Evolutionary conservation across 1,140 invertebrate species (phyloP).

Genomic region (Drosophila bocqueti): DNA sequence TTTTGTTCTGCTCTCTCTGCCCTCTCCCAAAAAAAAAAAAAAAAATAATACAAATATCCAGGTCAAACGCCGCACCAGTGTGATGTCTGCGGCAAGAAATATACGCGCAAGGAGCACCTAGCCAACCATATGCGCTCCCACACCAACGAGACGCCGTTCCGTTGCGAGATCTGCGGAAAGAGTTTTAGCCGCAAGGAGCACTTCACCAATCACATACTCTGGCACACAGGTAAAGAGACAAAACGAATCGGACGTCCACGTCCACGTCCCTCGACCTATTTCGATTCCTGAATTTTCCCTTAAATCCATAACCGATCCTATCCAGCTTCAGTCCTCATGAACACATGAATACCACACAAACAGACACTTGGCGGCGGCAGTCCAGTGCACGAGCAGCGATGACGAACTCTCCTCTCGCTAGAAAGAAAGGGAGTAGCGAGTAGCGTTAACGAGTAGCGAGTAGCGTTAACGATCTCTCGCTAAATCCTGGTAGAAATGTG

Average conservation of each 20-base stretch:
- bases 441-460: neutral
- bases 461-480: neutral
- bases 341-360: conserved; percentile 26
- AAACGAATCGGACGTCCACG: conserved; percentile 46
- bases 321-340: conserved; percentile 18
- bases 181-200: conserved; percentile 94
- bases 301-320: conserved; percentile 8
- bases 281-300: neutral
- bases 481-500: neutral
- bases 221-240: conserved; percentile 89
- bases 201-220: conserved; percentile 94
- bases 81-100: conserved; percentile 90
- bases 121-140: conserved; percentile 92
- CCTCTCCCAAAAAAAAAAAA: conserved; percentile 24
- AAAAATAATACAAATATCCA: conserved; percentile 45
- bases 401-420: conserved; percentile 54
- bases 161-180: conserved; percentile 94
- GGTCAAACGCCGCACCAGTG: conserved; percentile 85
- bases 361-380: conserved; percentile 34
- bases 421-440: neutral
- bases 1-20: conserved; percentile 42
- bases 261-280: neutral
- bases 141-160: conserved; percentile 93
- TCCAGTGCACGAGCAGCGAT: conserved; percentile 60
- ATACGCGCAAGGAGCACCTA: conserved; percentile 93